Percentiles rank a stretch among this genome's conserved stretches.
phyloP scores from a whole-genome alignment of 2,113 vertebrate genomes.

The Naja naja region DNA sequence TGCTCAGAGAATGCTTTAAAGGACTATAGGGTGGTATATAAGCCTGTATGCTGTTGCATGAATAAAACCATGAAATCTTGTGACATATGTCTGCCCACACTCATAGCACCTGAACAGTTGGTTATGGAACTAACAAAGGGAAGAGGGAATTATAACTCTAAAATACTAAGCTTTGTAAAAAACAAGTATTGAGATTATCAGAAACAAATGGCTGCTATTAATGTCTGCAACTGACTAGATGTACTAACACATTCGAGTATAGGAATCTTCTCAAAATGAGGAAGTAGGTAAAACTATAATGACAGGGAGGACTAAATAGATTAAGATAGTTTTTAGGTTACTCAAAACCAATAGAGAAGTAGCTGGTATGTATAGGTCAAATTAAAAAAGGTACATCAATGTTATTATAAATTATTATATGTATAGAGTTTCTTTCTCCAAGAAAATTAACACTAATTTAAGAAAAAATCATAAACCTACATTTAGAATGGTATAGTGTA shows the following conservation, averaged over 20 bases:
- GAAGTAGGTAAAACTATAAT: not conserved
- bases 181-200: not conserved
- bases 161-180: not conserved
- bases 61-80: not conserved
- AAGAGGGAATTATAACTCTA: not conserved
- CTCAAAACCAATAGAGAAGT: not conserved
- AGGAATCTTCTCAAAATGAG: not conserved
- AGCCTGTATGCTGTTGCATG: not conserved
- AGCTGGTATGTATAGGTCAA: not conserved
- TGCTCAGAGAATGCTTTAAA: not conserved
- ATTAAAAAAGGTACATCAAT: not conserved
- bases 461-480: not conserved
- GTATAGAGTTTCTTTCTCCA: not conserved
- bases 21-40: not conserved
- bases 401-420: not conserved
- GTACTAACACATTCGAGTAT: not conserved
- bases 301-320: not conserved
- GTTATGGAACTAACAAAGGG: not conserved
- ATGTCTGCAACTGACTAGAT: not conserved
- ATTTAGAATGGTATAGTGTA: not conserved
- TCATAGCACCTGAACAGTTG: not conserved
- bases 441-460: not conserved
- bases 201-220: not conserved
- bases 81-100: not conserved
- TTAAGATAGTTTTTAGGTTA: not conserved